These are phyloP conservation scores for Lycaena phlaeas DNA, from an alignment of 2,888 invertebrate genomes.

Conservation along the genomic window DNA sequence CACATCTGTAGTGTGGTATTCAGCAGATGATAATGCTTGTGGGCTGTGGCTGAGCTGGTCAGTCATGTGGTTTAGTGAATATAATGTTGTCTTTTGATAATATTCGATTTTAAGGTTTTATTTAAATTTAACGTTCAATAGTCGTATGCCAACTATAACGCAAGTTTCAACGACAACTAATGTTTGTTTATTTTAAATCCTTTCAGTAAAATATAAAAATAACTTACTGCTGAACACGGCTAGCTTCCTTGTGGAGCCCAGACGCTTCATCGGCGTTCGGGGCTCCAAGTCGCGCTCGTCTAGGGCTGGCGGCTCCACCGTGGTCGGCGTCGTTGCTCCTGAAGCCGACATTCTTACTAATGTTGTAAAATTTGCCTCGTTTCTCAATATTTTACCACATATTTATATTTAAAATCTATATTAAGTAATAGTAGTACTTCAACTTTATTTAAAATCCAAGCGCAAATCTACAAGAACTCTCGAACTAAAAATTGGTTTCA, in stretches of 20 bases:
- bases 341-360: conserved; percentile 35
- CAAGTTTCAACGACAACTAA: too few relatives aligned
- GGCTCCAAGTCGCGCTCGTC: conserved; percentile 84
- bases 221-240: conserved; percentile 85
- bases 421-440: not conserved
- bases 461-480: not conserved
- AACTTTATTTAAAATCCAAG: not conserved
- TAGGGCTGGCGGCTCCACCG: conserved; percentile 72
- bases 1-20: too few relatives aligned
- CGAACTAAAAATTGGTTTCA: not conserved
- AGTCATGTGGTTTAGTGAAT: too few relatives aligned
- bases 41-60: too few relatives aligned
- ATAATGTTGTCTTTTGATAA: too few relatives aligned
- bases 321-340: conserved; percentile 82
- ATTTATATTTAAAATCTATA: not conserved
- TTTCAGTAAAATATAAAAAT: too few relatives aligned
- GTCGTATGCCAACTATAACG: too few relatives aligned
- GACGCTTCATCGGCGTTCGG: conserved; percentile 84
- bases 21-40: too few relatives aligned
- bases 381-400: conserved; percentile 1
- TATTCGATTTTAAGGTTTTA: too few relatives aligned
- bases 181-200: too few relatives aligned
- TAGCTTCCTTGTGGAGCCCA: conserved; percentile 86
- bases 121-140: too few relatives aligned
- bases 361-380: not conserved